These are phyloP conservation scores for Piliocolobus tephrosceles DNA, from an alignment of 2,113 vertebrate species.

Conservation along the genomic window DNA sequence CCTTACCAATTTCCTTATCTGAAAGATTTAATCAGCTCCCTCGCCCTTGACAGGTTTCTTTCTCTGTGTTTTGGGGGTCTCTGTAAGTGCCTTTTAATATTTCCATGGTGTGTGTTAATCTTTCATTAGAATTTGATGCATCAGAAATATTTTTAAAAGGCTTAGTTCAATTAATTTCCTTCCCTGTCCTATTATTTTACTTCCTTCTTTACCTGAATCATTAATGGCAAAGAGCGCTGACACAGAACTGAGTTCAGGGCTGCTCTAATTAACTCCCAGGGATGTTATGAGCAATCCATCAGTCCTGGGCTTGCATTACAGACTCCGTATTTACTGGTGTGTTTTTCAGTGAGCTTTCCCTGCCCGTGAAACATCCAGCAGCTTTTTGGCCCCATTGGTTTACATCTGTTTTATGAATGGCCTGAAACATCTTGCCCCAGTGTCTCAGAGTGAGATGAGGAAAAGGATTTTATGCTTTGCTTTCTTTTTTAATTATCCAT, in stretches of 20 bases:
- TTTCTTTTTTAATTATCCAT: background rate
- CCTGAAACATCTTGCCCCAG: background rate
- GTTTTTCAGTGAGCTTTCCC: background rate
- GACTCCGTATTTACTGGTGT: background rate
- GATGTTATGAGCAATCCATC: background rate
- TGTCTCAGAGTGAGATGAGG: background rate
- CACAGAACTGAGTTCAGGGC: background rate
- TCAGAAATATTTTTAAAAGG: slow-evolving; percentile 66
- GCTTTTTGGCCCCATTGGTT: background rate
- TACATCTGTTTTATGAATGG: background rate
- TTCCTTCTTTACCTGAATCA: slow-evolving; percentile 53
- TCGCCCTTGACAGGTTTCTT: slow-evolving; percentile 15
- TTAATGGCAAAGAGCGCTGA: slow-evolving; percentile 32
- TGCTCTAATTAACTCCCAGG: background rate
- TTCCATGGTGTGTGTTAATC: slow-evolving; percentile 62
- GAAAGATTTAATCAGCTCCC: background rate
- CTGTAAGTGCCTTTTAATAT: slow-evolving; percentile 70
- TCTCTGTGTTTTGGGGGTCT: slow-evolving; percentile 39
- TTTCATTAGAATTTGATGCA: slow-evolving; percentile 70
- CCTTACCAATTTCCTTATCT: background rate
- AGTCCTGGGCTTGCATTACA: background rate
- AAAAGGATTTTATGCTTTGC: background rate
- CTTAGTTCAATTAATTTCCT: slow-evolving; percentile 60
- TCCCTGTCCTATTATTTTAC: slow-evolving; percentile 39
- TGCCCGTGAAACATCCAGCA: background rate